A percentile compares a stretch with the other conserved stretches of the same genome.
Evolutionary conservation across 2,888 invertebrate genomes (phyloP).

Genomic region (Zaprionus obscuricornis): DNA sequence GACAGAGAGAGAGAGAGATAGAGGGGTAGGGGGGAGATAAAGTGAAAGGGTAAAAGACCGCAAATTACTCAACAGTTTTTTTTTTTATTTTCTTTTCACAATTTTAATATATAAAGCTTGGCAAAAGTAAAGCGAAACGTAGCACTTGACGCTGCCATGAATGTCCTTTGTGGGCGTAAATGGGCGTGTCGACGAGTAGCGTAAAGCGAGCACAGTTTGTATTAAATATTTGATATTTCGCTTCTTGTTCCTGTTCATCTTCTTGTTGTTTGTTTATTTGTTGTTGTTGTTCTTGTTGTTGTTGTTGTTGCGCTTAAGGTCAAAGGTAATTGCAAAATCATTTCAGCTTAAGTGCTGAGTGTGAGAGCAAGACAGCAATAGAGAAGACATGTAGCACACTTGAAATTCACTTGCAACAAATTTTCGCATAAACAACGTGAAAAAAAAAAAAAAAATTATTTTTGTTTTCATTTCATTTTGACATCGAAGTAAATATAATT

Average conservation of each 20-base stretch:
- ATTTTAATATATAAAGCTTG: constrained; percentile 36
- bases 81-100: constrained; percentile 27
- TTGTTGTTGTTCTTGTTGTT: constrained; percentile 15
- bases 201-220: constrained; percentile 19
- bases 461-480: constrained; percentile 49
- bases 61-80: constrained; percentile 64
- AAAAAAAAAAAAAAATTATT: constrained; percentile 12
- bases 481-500: constrained; percentile 70
- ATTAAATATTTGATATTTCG: constrained; percentile 55
- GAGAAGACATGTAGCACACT: constrained; percentile 19
- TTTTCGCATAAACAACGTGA: constrained; percentile 31
- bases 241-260: not conserved
- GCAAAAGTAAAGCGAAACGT: not conserved
- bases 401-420: constrained; percentile 32
- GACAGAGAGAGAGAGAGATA: not conserved
- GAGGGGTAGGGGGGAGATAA: not conserved
- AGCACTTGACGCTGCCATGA: constrained; percentile 30
- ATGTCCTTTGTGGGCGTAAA: constrained; percentile 20
- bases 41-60: constrained; percentile 20
- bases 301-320: constrained; percentile 29
- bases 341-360: constrained; percentile 10
- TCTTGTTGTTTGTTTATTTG: constrained; percentile 22
- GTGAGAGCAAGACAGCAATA: too few relatives aligned
- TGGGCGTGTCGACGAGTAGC: constrained; percentile 21
- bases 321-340: constrained; percentile 54